Percentiles rank a stretch among this genome's conserved stretches.
phyloP scores from a whole-genome alignment of 2,113 vertebrate species.

The Ictalurus furcatus region DNA sequence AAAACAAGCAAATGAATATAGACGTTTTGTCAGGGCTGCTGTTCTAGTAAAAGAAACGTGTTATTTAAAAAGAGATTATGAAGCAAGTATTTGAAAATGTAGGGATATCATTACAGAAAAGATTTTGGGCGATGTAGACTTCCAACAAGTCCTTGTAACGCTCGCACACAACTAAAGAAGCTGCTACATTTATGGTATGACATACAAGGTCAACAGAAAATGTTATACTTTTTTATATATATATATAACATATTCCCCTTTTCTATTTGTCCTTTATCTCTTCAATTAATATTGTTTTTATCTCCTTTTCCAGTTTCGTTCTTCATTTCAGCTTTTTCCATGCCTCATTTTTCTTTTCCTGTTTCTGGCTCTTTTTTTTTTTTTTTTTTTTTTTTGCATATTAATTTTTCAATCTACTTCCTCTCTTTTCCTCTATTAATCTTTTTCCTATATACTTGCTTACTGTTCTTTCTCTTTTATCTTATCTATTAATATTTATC shows the following conservation, averaged over 20 bases:
- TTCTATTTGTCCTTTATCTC: not conserved
- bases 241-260: not conserved
- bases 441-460: not conserved
- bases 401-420: not conserved
- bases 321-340: not conserved
- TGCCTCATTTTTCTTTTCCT: not conserved
- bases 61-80: not conserved
- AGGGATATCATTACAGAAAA: not conserved
- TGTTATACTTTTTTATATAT: not conserved
- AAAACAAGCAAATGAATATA: not conserved
- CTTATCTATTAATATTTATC: conserved; percentile 2
- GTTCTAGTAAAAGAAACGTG: no score
- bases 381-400: not conserved
- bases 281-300: conserved; percentile 2
- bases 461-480: not conserved
- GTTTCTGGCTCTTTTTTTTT: not conserved
- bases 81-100: not conserved
- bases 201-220: not conserved
- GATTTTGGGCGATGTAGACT: not conserved
- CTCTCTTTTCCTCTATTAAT: not conserved
- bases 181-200: not conserved
- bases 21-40: not conserved
- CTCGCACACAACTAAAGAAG: not conserved
- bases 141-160: not conserved
- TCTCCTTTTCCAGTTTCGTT: not conserved